These are phyloP conservation scores for Fistularia tabacaria DNA, from an alignment of 2,797 vertebrate species.

Conservation along the genomic window DNA sequence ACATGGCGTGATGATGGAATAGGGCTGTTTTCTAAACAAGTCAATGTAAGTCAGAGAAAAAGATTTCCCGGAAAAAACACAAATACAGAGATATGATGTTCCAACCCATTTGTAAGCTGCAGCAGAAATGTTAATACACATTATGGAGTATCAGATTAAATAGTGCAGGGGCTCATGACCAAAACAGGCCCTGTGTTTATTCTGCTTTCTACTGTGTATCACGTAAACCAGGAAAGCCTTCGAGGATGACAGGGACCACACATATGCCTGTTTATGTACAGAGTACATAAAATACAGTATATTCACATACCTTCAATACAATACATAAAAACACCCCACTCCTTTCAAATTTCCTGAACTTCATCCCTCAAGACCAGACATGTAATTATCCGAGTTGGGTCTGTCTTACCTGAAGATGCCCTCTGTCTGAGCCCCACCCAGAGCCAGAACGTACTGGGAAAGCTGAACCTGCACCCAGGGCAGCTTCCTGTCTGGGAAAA, in stretches of 20 bases:
- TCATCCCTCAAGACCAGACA: conserved; percentile 18
- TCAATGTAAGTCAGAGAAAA: conserved; percentile 25
- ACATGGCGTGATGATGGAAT: neutral
- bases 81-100: conserved; percentile 39
- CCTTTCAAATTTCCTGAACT: conserved; percentile 30
- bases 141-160: conserved; percentile 54
- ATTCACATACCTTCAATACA: neutral
- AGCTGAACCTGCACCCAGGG: conserved; percentile 93
- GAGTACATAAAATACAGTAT: conserved; percentile 21
- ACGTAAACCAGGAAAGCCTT: conserved; percentile 35
- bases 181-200: conserved; percentile 42
- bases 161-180: conserved; percentile 20
- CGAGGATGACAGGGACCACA: conserved; percentile 49
- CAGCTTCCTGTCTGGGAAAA: conserved; percentile 83
- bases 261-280: conserved; percentile 47
- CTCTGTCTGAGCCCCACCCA: conserved; percentile 86
- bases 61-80: conserved; percentile 24
- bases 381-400: conserved; percentile 10
- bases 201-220: conserved; percentile 39
- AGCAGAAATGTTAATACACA: conserved; percentile 54
- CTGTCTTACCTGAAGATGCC: conserved; percentile 88
- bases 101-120: conserved; percentile 33
- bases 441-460: conserved; percentile 84
- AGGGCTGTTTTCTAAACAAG: conserved; percentile 33
- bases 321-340: conserved; percentile 5